These are phyloP conservation scores for Helobdella robusta DNA, from an alignment of 2,888 invertebrate species.

Conservation along the genomic window DNA sequence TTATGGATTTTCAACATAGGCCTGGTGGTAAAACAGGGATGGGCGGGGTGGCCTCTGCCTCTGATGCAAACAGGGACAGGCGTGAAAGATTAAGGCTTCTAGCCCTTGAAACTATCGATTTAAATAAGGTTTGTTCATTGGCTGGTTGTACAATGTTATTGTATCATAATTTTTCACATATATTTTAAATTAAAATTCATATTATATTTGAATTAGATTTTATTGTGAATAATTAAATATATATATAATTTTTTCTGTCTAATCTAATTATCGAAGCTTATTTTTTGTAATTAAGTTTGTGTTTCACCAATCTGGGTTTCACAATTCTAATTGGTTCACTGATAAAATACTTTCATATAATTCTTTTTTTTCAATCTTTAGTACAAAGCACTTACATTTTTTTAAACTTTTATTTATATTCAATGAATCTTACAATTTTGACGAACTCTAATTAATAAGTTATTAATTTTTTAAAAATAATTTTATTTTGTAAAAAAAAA, in stretches of 20 bases:
- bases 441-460: too few relatives aligned
- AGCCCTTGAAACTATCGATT: constrained; percentile 93
- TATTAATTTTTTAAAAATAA: too few relatives aligned
- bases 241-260: constrained; percentile 5
- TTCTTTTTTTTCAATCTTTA: too few relatives aligned
- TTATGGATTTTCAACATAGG: constrained; percentile 99
- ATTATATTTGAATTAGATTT: background rate
- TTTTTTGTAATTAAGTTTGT: too few relatives aligned
- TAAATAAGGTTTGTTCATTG: constrained; percentile 63
- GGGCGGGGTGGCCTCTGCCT: constrained; percentile 97
- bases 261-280: background rate
- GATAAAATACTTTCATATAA: too few relatives aligned
- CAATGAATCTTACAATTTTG: too few relatives aligned
- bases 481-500: too few relatives aligned
- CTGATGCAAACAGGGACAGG: constrained; percentile 91
- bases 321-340: too few relatives aligned
- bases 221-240: background rate
- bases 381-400: too few relatives aligned
- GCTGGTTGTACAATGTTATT: background rate
- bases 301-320: too few relatives aligned
- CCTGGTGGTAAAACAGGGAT: constrained; percentile 98
- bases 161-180: background rate
- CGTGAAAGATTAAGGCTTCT: constrained; percentile 87
- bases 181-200: background rate
- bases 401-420: too few relatives aligned